Conservation (phyloP, 2,888 invertebrate genomes). For the Campoplex capitator region DNA sequence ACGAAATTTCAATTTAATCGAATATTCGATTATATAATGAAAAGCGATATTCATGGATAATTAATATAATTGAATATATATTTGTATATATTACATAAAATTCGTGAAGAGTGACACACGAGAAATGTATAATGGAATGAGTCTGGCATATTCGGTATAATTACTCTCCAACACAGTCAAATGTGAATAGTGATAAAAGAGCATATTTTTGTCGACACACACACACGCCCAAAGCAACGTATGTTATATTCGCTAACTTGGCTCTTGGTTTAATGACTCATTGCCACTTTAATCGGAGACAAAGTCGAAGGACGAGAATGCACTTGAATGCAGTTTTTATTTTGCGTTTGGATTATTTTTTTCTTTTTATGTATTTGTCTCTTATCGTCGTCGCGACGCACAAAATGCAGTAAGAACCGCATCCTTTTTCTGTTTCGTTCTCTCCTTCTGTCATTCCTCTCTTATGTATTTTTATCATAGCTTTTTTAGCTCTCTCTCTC, state of each 20-base stretch:
- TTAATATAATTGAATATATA: neutral
- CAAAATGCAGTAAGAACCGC: slow-evolving; percentile 7
- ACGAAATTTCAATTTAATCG: neutral
- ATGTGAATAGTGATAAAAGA: neutral
- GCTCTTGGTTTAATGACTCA: slow-evolving; percentile 35
- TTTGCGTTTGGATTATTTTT: neutral
- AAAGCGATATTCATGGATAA: neutral
- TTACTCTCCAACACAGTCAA: neutral
- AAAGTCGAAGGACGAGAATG: slow-evolving; percentile 35
- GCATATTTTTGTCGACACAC: neutral
- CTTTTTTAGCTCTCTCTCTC: neutral
- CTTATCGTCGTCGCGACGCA: neutral
- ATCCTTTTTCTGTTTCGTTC: slow-evolving; percentile 22
- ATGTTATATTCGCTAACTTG: slow-evolving; percentile 10
- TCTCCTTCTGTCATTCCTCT: slow-evolving; percentile 4
- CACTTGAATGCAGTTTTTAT: slow-evolving; percentile 2
- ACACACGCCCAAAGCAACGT: neutral
- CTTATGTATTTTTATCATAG: neutral
- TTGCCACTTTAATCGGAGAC: slow-evolving; percentile 36
- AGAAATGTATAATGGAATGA: slow-evolving; percentile 2
- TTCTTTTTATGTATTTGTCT: neutral
- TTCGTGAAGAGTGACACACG: neutral
- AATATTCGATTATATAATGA: neutral
- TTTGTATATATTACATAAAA: neutral
- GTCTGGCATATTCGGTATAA: neutral